Evolutionary conservation across 1,140 invertebrate species (phyloP).

Genomic region (Drosophila saltans): DNA sequence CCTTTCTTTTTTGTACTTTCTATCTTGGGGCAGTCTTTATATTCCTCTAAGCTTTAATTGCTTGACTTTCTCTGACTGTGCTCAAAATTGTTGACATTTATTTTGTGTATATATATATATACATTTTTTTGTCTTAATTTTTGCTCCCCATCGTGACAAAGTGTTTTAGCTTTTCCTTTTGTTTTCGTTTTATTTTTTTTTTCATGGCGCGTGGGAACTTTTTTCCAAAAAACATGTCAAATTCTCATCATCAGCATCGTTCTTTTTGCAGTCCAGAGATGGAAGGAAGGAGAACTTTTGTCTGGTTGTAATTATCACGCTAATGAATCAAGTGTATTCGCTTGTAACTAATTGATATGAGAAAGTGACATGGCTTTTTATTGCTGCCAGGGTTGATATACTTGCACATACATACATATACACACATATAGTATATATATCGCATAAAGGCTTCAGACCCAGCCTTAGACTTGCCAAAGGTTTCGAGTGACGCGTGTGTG

Average conservation of each 20-base stretch:
- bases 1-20: constrained; percentile 37
- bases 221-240: constrained; percentile 44
- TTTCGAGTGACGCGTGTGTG: constrained; percentile 29
- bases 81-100: constrained; percentile 54
- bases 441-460: no score
- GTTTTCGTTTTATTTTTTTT: constrained; percentile 18
- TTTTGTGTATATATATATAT: constrained; percentile 38
- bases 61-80: constrained; percentile 27
- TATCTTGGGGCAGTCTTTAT: constrained; percentile 15
- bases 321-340: constrained; percentile 79
- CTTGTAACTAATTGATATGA: constrained; percentile 79
- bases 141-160: constrained; percentile 46
- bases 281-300: neutral
- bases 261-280: constrained; percentile 26
- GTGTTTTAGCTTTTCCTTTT: constrained; percentile 33
- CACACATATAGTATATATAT: no score
- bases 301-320: constrained; percentile 75
- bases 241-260: constrained; percentile 44
- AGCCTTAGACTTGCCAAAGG: constrained; percentile 13
- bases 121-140: neutral
- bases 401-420: neutral
- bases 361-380: constrained; percentile 63
- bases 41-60: constrained; percentile 45
- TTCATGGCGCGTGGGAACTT: constrained; percentile 59
- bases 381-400: constrained; percentile 34